Conservation (phyloP, 1,140 invertebrate genomes). For the Lamellibrachia luymesi region DNA sequence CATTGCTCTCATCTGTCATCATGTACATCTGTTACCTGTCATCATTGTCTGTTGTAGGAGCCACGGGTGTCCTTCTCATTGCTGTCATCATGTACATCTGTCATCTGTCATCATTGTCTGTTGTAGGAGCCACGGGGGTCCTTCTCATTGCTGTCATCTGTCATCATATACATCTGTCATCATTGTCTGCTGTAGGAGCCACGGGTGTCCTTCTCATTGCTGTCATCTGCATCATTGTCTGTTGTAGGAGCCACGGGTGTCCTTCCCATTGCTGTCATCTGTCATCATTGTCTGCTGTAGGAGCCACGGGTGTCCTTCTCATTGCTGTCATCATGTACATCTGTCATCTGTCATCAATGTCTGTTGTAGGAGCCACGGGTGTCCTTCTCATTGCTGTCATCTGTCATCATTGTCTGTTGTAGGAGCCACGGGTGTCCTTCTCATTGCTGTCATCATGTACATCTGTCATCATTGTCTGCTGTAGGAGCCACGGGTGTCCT, state of each 20-base stretch:
- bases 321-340: slow-evolving; percentile 96
- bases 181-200: background rate
- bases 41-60: too few relatives aligned
- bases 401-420: too few relatives aligned
- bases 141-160: slow-evolving; percentile 89
- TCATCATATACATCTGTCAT: slow-evolving; percentile 81
- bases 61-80: too few relatives aligned
- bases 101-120: slow-evolving; percentile 61
- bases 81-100: slow-evolving; percentile 36
- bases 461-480: background rate
- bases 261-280: slow-evolving; percentile 78
- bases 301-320: slow-evolving; percentile 89
- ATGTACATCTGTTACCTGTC: too few relatives aligned
- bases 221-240: slow-evolving; percentile 69
- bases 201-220: slow-evolving; percentile 63
- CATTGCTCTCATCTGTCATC: too few relatives aligned
- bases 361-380: slow-evolving; percentile 79
- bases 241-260: slow-evolving; percentile 87
- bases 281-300: slow-evolving; percentile 55
- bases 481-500: slow-evolving; percentile 90
- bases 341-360: too few relatives aligned
- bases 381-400: slow-evolving; percentile 82
- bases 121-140: slow-evolving; percentile 90
- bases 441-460: slow-evolving; percentile 75
- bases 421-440: too few relatives aligned